phyloP scores from a whole-genome alignment of 2,797 vertebrate species.

The Alosa sapidissima region DNA sequence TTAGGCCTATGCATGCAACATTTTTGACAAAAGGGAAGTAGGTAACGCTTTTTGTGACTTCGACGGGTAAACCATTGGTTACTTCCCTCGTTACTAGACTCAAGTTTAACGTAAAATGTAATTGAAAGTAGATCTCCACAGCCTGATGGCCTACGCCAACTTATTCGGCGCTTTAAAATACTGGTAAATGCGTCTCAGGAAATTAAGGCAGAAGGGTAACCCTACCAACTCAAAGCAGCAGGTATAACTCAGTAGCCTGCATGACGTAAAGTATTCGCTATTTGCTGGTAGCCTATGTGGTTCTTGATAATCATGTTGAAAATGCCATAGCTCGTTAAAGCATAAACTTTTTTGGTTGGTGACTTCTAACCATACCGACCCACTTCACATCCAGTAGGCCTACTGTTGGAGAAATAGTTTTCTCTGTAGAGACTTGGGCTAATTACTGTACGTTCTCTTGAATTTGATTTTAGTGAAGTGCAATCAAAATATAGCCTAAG shows the following conservation, averaged over 20 bases:
- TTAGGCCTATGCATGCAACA: background rate
- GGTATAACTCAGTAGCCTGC: background rate
- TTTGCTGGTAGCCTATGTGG: background rate
- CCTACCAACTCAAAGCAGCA: background rate
- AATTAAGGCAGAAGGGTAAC: background rate
- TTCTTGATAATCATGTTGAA: background rate
- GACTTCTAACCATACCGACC: background rate
- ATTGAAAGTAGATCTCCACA: background rate
- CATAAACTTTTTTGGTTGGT: background rate
- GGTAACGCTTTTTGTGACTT: background rate
- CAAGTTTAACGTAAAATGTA: background rate
- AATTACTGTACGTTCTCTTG: too few species aligned
- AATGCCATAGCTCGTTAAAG: background rate
- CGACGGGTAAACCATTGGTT: background rate
- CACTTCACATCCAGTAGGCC: background rate
- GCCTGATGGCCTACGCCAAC: background rate
- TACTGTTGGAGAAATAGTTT: too few species aligned
- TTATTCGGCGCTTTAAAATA: background rate
- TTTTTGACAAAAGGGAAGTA: background rate
- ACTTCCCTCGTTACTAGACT: background rate
- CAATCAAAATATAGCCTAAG: too few species aligned
- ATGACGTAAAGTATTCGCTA: background rate
- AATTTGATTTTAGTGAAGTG: too few species aligned
- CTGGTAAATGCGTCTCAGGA: background rate
- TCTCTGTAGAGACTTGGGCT: too few species aligned